phyloP scores from a whole-genome alignment of 2,113 vertebrate species.

The Suricata suricatta region DNA sequence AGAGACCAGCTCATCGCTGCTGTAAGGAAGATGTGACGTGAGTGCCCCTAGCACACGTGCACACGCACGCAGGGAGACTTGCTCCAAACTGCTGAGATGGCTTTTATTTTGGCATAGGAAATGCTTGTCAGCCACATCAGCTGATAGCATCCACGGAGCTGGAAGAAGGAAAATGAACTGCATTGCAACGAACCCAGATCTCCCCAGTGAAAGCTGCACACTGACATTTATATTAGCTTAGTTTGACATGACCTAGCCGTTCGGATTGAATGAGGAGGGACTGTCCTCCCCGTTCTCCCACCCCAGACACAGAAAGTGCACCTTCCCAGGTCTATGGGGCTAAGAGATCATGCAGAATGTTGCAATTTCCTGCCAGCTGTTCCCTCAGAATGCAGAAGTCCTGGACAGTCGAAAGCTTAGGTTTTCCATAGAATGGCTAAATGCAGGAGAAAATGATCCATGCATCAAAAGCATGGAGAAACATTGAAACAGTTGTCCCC shows the following conservation, averaged over 20 bases:
- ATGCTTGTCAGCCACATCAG: slow-evolving; percentile 80
- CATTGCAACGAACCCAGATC: slow-evolving; percentile 78
- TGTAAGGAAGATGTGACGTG: slow-evolving; percentile 45
- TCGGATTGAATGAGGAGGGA: slow-evolving; percentile 56
- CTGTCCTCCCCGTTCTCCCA: background rate
- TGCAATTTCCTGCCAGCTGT: background rate
- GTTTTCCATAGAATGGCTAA: slow-evolving; percentile 17
- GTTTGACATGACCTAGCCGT: slow-evolving; percentile 74
- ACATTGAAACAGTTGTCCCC: background rate
- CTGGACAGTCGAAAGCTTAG: background rate
- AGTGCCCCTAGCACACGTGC: background rate
- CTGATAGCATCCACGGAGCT: slow-evolving; percentile 79
- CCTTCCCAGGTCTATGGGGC: background rate
- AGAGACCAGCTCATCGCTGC: slow-evolving; percentile 60
- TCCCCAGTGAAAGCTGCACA: slow-evolving; percentile 70
- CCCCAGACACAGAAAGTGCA: background rate
- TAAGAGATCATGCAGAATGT: slow-evolving; percentile 18
- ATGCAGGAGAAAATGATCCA: background rate
- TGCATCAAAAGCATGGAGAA: background rate
- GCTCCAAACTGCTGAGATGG: slow-evolving; percentile 74
- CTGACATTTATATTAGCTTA: slow-evolving; percentile 84
- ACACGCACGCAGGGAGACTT: rapidly evolving
- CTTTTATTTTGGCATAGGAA: slow-evolving; percentile 78
- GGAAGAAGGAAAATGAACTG: slow-evolving; percentile 81
- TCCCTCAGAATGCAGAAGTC: background rate